phyloP scores from a whole-genome alignment of 2,797 vertebrate genomes.

The Coranthus polyacanthus region DNA sequence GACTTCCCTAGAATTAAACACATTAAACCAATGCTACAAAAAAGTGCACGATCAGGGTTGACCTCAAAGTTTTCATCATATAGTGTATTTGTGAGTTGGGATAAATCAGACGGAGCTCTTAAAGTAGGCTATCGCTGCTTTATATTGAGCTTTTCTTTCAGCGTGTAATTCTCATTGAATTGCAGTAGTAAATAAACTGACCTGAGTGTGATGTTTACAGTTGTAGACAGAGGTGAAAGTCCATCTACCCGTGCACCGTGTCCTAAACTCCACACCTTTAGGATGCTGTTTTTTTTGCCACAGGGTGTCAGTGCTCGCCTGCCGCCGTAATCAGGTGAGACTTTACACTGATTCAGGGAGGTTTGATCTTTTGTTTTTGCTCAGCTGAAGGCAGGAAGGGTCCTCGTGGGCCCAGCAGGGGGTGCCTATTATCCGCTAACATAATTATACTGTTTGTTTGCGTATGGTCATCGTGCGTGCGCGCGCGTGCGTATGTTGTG shows the following conservation, averaged over 20 bases:
- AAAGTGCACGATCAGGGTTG: too few relatives aligned
- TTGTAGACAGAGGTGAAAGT: background rate
- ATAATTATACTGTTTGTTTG: slow-evolving; percentile 69
- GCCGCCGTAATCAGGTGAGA: slow-evolving; percentile 26
- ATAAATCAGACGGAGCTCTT: too few relatives aligned
- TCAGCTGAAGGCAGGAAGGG: slow-evolving; percentile 47
- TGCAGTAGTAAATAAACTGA: background rate
- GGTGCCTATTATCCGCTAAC: slow-evolving; percentile 68
- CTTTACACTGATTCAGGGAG: slow-evolving; percentile 21
- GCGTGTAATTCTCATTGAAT: background rate
- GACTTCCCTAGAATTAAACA: too few relatives aligned
- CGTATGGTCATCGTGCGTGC: slow-evolving; percentile 35
- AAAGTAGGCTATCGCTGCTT: too few relatives aligned
- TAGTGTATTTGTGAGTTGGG: too few relatives aligned
- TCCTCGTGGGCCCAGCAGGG: slow-evolving; percentile 55
- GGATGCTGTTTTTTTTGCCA: slow-evolving; percentile 38
- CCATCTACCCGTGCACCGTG: background rate
- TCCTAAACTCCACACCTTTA: background rate
- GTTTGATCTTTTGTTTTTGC: slow-evolving; percentile 46
- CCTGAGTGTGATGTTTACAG: background rate
- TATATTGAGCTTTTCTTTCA: background rate
- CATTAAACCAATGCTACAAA: too few relatives aligned
- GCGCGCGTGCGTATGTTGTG: slow-evolving; percentile 39
- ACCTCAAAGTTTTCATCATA: too few relatives aligned
- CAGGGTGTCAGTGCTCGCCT: slow-evolving; percentile 65